Conservation (phyloP, 2,888 invertebrate genomes). For the Paralinhomoeus sp. region DNA sequence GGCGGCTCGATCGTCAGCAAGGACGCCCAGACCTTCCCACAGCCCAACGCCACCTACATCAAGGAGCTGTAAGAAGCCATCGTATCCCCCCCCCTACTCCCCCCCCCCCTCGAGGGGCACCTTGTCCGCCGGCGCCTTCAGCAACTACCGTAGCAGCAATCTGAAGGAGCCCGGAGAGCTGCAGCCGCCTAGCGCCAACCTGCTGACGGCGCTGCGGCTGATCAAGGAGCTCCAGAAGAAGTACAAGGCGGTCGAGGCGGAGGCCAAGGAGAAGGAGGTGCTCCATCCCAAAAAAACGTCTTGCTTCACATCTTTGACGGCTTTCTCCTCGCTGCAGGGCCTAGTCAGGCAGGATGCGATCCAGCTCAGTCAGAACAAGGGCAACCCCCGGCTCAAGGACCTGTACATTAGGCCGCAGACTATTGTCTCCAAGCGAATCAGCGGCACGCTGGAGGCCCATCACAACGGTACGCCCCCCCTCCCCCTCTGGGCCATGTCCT, state of each 20-base stretch:
- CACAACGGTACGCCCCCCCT: constrained; percentile 58
- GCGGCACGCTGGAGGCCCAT: constrained; percentile 67
- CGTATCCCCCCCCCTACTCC: background rate
- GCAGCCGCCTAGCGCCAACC: constrained; percentile 72
- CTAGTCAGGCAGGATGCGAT: constrained; percentile 93
- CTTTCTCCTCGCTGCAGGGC: constrained; percentile 30
- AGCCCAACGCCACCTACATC: constrained; percentile 84
- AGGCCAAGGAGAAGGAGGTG: constrained; percentile 86
- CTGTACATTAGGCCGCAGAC: constrained; percentile 75
- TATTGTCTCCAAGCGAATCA: constrained; percentile 48
- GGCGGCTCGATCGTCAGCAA: constrained; percentile 69
- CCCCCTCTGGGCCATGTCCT: no score
- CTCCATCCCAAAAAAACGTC: no score
- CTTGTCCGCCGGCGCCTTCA: constrained; percentile 15
- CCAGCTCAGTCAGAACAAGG: constrained; percentile 73
- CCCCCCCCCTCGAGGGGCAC: no score
- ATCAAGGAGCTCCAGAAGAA: constrained; percentile 98
- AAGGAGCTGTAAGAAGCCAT: constrained; percentile 62
- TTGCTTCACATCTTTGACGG: no score
- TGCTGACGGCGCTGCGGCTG: constrained; percentile 82
- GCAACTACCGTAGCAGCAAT: constrained; percentile 83
- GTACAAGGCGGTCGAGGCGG: constrained; percentile 89
- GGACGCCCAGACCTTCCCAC: constrained; percentile 67
- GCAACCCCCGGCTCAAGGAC: constrained; percentile 56
- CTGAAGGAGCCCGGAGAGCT: constrained; percentile 87